Conservation (phyloP, 2,888 invertebrate genomes). For the Druceiella hillmani region DNA sequence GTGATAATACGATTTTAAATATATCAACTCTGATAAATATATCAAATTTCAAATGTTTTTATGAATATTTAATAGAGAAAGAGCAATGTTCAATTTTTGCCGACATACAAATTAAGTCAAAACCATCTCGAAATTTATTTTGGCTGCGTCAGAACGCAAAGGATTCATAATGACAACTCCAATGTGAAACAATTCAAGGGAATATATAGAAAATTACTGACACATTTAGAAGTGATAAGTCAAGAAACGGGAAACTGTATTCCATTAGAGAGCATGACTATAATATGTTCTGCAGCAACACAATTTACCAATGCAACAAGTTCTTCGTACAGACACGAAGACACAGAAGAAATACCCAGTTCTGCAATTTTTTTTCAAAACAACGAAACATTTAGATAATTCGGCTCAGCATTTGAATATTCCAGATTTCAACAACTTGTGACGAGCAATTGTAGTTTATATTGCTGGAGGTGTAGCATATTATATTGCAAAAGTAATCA, state of each 20-base stretch:
- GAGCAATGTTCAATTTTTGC: neutral
- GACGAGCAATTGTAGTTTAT: no score
- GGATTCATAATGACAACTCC: no score
- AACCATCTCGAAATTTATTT: conserved; percentile 17
- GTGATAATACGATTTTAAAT: conserved; percentile 1
- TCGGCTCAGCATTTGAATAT: no score
- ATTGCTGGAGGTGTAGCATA: no score
- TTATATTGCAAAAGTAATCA: no score
- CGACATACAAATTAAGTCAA: conserved; percentile 17
- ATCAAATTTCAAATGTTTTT: conserved; percentile 1
- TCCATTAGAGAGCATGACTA: conserved; percentile 12
- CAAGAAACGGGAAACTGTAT: conserved; percentile 10
- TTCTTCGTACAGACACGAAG: no score
- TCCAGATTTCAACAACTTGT: no score
- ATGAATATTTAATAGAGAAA: conserved; percentile 3
- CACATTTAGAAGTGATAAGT: conserved; percentile 8
- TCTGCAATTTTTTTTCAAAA: no score
- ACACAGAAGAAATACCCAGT: no score
- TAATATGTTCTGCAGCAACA: conserved; percentile 11
- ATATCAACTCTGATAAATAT: conserved; percentile 11
- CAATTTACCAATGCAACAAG: conserved; percentile 11
- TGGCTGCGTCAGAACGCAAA: conserved; percentile 11
- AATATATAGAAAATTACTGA: conserved; percentile 4
- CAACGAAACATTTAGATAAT: no score
- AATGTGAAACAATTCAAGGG: conserved; percentile 9